Conservation (phyloP, 2,888 invertebrate genomes). For the Dolomedes plantarius region DNA sequence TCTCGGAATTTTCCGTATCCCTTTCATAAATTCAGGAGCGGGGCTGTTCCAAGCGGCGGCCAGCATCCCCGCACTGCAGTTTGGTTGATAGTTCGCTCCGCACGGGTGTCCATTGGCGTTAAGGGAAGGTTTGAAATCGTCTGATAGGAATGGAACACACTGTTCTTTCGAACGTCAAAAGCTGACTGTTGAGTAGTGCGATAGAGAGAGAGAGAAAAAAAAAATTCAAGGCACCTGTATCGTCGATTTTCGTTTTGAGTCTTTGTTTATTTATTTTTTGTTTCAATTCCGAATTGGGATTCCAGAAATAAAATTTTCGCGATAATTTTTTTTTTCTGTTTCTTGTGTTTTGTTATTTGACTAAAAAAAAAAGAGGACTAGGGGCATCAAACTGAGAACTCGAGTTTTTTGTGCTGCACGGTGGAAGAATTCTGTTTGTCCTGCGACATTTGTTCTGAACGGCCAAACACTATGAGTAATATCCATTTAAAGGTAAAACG, state of each 20-base stretch:
- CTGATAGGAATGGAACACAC: constrained; percentile 58
- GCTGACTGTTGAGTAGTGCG: constrained; percentile 29
- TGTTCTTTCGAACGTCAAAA: constrained; percentile 35
- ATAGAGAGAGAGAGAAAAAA: not conserved
- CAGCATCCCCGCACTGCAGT: constrained; percentile 52
- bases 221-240: constrained; percentile 5
- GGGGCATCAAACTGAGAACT: not conserved
- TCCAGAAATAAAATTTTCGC: not conserved
- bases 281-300: not conserved
- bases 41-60: constrained; percentile 37
- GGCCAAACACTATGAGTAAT: constrained; percentile 41
- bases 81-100: constrained; percentile 41
- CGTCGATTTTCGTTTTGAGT: not conserved
- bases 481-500: constrained; percentile 48
- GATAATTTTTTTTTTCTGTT: not conserved
- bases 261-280: not conserved
- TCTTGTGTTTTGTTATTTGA: not conserved
- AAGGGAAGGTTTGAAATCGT: constrained; percentile 61
- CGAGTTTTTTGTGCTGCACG: constrained; percentile 39
- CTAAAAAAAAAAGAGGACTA: not conserved
- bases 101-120: constrained; percentile 52
- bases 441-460: constrained; percentile 64
- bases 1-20: not conserved
- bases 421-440: constrained; percentile 68
- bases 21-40: constrained; percentile 18